Evolutionary conservation across 2,113 vertebrate genomes (phyloP).

Genomic region (Callipepla squamata): DNA sequence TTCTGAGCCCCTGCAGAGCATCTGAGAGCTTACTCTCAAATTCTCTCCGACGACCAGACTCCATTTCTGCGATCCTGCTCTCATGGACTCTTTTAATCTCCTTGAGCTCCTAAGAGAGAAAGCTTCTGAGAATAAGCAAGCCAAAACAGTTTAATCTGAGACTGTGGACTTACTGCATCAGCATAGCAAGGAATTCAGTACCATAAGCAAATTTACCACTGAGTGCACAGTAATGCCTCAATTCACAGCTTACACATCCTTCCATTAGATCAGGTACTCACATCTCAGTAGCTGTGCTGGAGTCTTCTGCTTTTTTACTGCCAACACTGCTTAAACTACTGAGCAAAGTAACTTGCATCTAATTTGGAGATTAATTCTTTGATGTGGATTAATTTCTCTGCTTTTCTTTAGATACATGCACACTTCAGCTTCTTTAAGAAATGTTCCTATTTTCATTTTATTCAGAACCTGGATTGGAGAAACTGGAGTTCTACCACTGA

Average conservation of each 20-base stretch:
- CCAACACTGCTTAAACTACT: not conserved
- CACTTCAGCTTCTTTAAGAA: not conserved
- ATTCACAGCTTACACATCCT: not conserved
- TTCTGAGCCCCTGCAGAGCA: slow-evolving; percentile 79
- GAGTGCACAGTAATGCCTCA: not conserved
- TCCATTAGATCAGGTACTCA: not conserved
- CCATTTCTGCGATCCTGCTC: slow-evolving; percentile 78
- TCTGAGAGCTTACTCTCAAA: slow-evolving; percentile 80
- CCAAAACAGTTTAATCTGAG: not conserved
- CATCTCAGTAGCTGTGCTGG: not conserved
- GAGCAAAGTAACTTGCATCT: not conserved
- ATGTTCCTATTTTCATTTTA: not conserved
- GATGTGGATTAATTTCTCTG: not conserved
- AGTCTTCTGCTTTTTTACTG: not conserved
- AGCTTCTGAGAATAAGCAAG: not conserved
- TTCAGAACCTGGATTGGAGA: not conserved
- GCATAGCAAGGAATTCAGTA: not conserved
- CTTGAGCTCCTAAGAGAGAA: slow-evolving; percentile 74
- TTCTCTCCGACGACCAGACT: slow-evolving; percentile 74
- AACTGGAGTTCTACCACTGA: not conserved
- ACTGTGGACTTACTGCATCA: not conserved
- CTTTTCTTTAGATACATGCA: not conserved
- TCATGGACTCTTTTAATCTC: slow-evolving; percentile 78
- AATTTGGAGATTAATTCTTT: not conserved
- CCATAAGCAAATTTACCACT: not conserved